Percentiles rank a stretch among this genome's conserved stretches.
Conservation (phyloP, 2,113 vertebrate species). For the Leiothrix lutea region DNA sequence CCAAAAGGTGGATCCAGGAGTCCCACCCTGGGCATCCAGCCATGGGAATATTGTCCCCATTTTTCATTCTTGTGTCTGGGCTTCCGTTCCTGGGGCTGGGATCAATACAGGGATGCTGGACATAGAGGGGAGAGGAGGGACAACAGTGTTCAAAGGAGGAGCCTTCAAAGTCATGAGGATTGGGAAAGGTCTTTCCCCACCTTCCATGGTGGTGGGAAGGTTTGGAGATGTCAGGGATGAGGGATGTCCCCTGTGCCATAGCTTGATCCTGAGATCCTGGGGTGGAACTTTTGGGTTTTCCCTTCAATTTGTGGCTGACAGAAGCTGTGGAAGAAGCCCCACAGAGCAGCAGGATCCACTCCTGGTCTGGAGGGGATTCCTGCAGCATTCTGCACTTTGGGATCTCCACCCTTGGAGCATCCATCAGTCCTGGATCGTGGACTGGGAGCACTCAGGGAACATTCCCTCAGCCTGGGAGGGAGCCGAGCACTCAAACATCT, state of each 20-base stretch:
- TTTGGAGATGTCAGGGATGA: neutral
- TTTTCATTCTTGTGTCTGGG: neutral
- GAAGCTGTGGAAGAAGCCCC: too few relatives aligned
- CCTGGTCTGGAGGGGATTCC: neutral
- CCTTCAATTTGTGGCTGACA: too few relatives aligned
- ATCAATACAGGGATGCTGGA: neutral
- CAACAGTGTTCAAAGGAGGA: neutral
- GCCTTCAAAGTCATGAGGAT: rapidly evolving
- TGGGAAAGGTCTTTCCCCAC: rapidly evolving
- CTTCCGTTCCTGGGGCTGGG: neutral
- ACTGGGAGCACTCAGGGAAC: neutral
- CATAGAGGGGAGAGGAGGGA: neutral
- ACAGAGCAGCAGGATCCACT: too few relatives aligned
- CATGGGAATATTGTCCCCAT: neutral
- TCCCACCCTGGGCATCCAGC: neutral
- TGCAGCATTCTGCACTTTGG: rapidly evolving
- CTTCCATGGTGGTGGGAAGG: neutral
- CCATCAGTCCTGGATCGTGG: rapidly evolving
- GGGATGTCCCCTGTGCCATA: neutral
- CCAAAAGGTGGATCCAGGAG: neutral
- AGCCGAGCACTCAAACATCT: neutral
- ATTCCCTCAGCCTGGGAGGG: too few relatives aligned
- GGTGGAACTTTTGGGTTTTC: neutral
- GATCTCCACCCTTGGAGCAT: neutral
- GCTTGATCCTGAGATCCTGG: rapidly evolving